These are phyloP conservation scores for Narcine bancroftii DNA, from an alignment of 2,113 vertebrate species.

Conservation along the genomic window DNA sequence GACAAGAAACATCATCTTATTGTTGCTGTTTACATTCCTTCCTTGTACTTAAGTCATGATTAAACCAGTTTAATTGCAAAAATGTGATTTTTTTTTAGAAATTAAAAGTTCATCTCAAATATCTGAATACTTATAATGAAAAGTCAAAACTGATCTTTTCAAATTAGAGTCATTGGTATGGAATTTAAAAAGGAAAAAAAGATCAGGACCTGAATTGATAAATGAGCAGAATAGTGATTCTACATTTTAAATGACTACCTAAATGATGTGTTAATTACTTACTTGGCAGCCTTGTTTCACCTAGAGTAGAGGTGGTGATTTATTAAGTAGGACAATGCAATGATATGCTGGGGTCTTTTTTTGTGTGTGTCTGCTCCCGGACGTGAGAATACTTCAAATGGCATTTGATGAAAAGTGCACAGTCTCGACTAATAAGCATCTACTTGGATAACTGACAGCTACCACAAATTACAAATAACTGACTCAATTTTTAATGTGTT, in stretches of 20 bases:
- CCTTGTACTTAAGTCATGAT: neutral
- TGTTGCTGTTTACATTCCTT: neutral
- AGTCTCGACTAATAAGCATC: constrained; percentile 3
- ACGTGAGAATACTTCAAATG: constrained; percentile 30
- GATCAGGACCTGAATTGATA: neutral
- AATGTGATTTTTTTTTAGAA: neutral
- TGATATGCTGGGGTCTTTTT: constrained; percentile 52
- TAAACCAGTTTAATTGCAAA: neutral
- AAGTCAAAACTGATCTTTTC: neutral
- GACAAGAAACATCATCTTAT: too few species aligned
- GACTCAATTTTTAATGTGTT: constrained; percentile 2
- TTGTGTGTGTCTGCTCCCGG: neutral
- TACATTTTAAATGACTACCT: constrained; percentile 17
- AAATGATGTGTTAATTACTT: constrained; percentile 6
- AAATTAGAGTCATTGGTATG: neutral
- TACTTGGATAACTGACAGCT: constrained; percentile 13
- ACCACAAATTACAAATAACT: neutral
- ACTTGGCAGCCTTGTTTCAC: constrained; percentile 20
- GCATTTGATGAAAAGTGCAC: neutral
- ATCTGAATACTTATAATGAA: constrained; percentile 15
- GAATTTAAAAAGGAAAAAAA: neutral
- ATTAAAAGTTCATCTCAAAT: neutral
- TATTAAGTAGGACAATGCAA: constrained; percentile 56
- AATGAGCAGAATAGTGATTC: constrained; percentile 4
- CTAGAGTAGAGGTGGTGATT: constrained; percentile 46